Evolutionary conservation across 2,797 vertebrate genomes (phyloP), one percentile per base, ranked within the genome.

Genomic region (Columba guinea): DNA sequence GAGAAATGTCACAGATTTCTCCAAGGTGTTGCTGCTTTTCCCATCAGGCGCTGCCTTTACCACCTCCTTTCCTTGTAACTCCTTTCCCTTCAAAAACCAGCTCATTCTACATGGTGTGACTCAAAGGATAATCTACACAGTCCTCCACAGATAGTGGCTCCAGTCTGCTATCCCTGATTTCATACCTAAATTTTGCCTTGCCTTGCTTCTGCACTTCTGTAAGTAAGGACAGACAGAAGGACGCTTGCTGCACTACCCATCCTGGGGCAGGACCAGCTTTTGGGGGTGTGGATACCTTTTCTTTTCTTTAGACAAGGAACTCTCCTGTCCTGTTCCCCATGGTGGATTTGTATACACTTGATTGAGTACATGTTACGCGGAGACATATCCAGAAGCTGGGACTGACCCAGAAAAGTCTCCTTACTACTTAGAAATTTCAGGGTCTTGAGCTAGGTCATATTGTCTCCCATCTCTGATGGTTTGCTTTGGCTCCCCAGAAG

Each of bases 101-200:
- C 39, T 85, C 20, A 1, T 7, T 4, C 32, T 28, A n/a, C 16
- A 5, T 13, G 2, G 19, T 27, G 24, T 26, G 34, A 46, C 37
- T 22, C 39, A 30, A 37, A 53, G 35, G 19, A 52, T 20, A 6
- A 4, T 4, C n/a, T 34, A 4, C 0, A 0, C 5, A 51, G 26
- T 10, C 22, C 62, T 77, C 11, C 69, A 32, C 0, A 2, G 55
- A 20, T 0, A 73, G n/a, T 0, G 6, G 59, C n/a, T 41, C 27
- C 74, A 35, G 26, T 10, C 56, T 26, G 46, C n/a, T 22, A 39
- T 2, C 53, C 55, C 48, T 6, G 11, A 11, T 69, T 24, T 49
- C 67, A 34, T 35, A 5, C 32, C 74, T 21, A 1, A 67, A 39
- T 34, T 78, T 65, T 75, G 26, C 30, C 30, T 68, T 67, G 34